Base-by-base conservation (phyloP, 2,797 vertebrate genomes). In the Heterohyrax brucei region DNA sequence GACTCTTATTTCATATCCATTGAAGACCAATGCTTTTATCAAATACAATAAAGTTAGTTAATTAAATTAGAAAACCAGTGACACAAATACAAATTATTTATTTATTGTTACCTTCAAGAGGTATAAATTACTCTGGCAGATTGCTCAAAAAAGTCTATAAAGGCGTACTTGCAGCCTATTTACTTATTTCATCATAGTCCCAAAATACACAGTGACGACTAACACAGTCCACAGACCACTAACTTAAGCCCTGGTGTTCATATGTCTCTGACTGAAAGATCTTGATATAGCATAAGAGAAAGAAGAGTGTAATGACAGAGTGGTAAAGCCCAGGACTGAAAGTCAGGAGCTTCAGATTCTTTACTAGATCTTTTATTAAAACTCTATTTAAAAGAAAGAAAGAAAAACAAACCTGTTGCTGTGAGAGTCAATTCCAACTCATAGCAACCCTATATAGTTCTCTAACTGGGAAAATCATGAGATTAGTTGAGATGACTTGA, bases 41-140 rank as follows among this genome's bases (percentile, higher is more conserved):
- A 95, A 89, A 39, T 82, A 48, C 3, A 73, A 66, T 56, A 33
- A 33, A 87, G 95, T 33, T 72, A 18, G 91, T 39, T 18, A 95
- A 77, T 66, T 4, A 92, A 87, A 93, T 84, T 61, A 84, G 1
- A 68, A 79, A 89, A 70, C 19, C 21, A 89, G 53, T 83, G 22
- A 79, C 46, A 89, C 30, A 93, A 39, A 19, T 68, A 18, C 14
- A 21, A 94, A 78, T 61, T 64, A 53, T 59, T 85, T 84, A 53
- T 59, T 85, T 84, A 59, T 80, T 53, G 28, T 56, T 95, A 6
- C 22, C 70, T 64, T 94, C 22, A 79, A 39, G 2, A 91, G 28
- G 78, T 3, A 82, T 68, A 80, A 75, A 26, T 81, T 61, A 61
- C 7, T 7, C n/a, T n/a, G 72, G 46, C 62, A 78, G 93, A 48